Evolutionary conservation across 37 sponge, comb jelly and placozoan species (phyloP), one percentile per base, ranked within the genome.

Genomic region (Spongilla lacustris): DNA sequence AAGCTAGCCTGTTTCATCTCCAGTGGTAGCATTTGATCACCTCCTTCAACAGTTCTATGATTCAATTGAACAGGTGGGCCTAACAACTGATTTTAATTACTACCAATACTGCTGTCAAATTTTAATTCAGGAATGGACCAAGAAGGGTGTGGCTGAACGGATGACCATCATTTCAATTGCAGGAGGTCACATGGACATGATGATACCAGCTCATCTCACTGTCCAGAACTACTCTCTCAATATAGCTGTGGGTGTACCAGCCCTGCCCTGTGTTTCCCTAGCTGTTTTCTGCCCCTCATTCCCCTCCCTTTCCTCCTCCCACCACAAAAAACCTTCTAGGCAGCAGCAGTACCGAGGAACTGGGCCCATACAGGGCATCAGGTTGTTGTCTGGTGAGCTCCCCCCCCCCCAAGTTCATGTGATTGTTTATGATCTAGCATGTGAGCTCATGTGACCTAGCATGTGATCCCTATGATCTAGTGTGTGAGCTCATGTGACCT

Each of bases 341-440:
- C 81, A 9, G 29, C 66, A 0, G 80, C 85, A 49, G 82, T 92
- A 6, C 89, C 92, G 10, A 67, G 92, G n/a, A 84, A 87, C 66
- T 92, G 92, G 92, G 81, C 74, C 11, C 81, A 88, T 0, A 68
- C 89, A 13, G 92, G 85, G n/a, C 92, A 92, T 78, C 89, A 80
- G 31, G 92, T 84, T n/a, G 71, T 92, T 35, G 88, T 92, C 9
- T 92, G 92, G 92, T 87, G 77, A 50, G 82, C 58, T 17, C 41
- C 41, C 41, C 41, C 41, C 41, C 41, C 41, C 41, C 41, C 41
- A 3, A 3, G 41, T 41, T 41, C 58, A 58, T 14, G 19, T 58
- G 58, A 58, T 17, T 17, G 14, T 14, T 58, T 19, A 1, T 58
- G 58, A 58, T 58, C 58, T 17, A 58, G 58, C 58, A 17, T 14